Evolutionary conservation across 2,113 vertebrate genomes (phyloP).

Genomic region (Solenodon paradoxus): DNA sequence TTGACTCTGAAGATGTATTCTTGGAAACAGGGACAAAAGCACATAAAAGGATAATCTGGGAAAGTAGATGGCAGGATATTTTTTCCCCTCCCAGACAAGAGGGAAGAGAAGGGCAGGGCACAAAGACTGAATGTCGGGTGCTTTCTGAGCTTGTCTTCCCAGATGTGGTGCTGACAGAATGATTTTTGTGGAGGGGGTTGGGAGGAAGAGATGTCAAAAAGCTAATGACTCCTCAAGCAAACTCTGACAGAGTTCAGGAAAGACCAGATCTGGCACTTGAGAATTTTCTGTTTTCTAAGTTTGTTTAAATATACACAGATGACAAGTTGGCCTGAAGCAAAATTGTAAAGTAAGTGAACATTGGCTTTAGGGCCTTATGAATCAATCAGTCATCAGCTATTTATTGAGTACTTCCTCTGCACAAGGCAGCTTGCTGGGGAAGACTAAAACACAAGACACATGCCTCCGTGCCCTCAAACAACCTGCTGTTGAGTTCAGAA

Average conservation of each 20-base stretch:
- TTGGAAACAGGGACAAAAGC: slow-evolving; percentile 76
- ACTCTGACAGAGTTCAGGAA: not conserved
- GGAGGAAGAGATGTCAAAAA: slow-evolving; percentile 5
- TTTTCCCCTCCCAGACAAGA: not conserved
- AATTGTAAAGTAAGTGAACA: slow-evolving; percentile 39
- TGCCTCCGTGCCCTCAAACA: not conserved
- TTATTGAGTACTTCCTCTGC: not conserved
- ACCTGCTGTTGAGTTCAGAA: not conserved
- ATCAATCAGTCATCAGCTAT: slow-evolving; percentile 14
- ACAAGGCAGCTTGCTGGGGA: not conserved
- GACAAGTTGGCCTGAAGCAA: slow-evolving; percentile 58
- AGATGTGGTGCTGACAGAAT: not conserved
- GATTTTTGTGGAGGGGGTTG: not conserved
- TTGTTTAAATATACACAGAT: slow-evolving; percentile 55
- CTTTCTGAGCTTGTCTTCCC: slow-evolving; percentile 34
- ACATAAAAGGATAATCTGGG: slow-evolving; percentile 75
- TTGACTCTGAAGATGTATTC: slow-evolving; percentile 77
- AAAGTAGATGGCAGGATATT: slow-evolving; percentile 50
- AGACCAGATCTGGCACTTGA: not conserved
- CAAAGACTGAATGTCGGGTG: not conserved
- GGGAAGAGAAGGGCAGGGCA: slow-evolving; percentile 53
- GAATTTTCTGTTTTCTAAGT: slow-evolving; percentile 46
- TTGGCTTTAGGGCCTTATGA: slow-evolving; percentile 39
- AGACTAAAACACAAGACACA: not conserved
- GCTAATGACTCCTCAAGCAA: not conserved